These are phyloP conservation scores for Entomobrya proxima DNA, from an alignment of 2,888 invertebrate genomes.

Conservation along the genomic window DNA sequence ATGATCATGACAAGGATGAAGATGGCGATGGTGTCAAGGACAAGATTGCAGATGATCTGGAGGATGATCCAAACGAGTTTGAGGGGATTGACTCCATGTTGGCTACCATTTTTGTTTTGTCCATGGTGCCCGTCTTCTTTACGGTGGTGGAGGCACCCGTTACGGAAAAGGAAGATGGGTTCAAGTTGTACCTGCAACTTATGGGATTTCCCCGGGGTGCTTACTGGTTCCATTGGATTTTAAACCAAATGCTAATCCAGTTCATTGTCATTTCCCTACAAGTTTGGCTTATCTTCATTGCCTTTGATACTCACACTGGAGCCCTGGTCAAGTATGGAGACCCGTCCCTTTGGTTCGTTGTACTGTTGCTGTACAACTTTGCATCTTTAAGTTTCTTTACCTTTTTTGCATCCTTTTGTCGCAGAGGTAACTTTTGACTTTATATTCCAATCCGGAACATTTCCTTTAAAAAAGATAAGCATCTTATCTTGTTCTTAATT, in stretches of 20 bases:
- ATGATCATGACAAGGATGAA: neutral
- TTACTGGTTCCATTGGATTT: conserved; percentile 65
- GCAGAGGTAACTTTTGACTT: conserved; percentile 20
- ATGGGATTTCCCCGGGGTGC: conserved; percentile 59
- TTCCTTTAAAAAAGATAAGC: neutral
- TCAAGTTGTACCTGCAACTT: conserved; percentile 56
- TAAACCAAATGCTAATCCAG: conserved; percentile 58
- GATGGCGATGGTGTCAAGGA: neutral
- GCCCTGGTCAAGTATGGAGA: conserved; percentile 42
- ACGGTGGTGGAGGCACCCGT: conserved; percentile 57
- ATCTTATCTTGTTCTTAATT: neutral
- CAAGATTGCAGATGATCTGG: neutral
- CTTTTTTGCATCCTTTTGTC: conserved; percentile 57
- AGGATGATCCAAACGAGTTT: neutral
- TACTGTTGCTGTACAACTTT: conserved; percentile 39
- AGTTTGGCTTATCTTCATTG: conserved; percentile 20
- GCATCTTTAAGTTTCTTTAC: conserved; percentile 42
- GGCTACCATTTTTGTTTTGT: conserved; percentile 50
- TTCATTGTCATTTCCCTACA: conserved; percentile 16
- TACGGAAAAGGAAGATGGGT: conserved; percentile 60
- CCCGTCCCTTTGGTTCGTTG: conserved; percentile 33
- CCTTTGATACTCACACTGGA: conserved; percentile 23
- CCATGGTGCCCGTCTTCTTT: conserved; percentile 39
- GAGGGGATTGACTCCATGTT: conserved; percentile 32
- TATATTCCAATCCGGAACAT: neutral